Evolutionary conservation across 2,113 vertebrate genomes (phyloP).

Genomic region (Tylochromis polylepis): DNA sequence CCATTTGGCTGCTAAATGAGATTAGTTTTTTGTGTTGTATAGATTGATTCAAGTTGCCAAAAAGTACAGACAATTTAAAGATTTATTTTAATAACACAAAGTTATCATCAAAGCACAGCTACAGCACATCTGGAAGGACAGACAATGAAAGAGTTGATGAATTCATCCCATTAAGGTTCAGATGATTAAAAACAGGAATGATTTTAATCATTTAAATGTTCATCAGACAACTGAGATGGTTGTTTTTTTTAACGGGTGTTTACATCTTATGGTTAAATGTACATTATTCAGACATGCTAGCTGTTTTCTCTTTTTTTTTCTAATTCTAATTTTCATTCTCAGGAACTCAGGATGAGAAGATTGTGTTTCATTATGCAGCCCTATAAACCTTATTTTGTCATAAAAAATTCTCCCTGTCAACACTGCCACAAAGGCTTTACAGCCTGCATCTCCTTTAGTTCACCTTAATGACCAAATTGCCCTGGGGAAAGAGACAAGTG

Average conservation of each 20-base stretch:
- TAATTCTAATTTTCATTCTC: background rate
- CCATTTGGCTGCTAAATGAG: background rate
- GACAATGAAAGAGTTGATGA: background rate
- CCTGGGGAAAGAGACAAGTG: background rate
- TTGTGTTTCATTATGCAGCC: background rate
- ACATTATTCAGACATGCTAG: background rate
- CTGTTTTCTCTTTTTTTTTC: background rate
- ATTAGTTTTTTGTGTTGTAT: accelerated
- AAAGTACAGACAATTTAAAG: background rate
- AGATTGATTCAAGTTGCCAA: background rate
- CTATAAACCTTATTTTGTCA: background rate
- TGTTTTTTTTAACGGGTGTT: background rate
- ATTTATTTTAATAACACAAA: background rate
- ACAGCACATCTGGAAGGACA: background rate
- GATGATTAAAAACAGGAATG: background rate
- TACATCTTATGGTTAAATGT: background rate
- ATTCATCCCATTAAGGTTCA: background rate
- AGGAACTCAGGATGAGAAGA: background rate
- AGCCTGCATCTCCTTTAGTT: background rate
- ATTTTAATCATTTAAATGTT: background rate
- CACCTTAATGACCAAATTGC: background rate
- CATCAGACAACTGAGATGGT: background rate
- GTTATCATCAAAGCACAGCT: background rate
- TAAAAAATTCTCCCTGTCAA: background rate
- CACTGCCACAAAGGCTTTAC: background rate